Conservation (phyloP, 2,797 vertebrate species). For the Hyperoplus lanceolatus region DNA sequence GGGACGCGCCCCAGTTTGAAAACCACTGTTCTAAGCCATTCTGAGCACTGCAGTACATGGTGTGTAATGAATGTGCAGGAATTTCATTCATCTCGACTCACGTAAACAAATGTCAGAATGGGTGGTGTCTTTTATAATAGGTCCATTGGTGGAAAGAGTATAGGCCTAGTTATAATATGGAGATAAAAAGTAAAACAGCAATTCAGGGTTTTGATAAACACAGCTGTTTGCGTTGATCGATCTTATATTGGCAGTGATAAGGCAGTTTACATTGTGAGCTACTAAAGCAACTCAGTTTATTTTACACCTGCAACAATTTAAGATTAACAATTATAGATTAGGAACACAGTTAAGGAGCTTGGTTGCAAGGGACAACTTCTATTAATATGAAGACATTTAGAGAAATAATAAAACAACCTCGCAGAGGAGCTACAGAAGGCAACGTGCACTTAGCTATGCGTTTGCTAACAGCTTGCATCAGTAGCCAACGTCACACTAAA, state of each 20-base stretch:
- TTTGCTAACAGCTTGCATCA: constrained; percentile 12
- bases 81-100: not conserved
- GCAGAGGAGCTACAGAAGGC: not conserved
- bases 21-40: not conserved
- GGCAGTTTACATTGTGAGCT: not conserved
- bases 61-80: constrained; percentile 24
- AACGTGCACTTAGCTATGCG: not conserved
- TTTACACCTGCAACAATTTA: not conserved
- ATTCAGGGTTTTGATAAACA: not conserved
- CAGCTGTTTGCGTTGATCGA: not conserved
- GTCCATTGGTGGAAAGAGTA: too few relatives aligned
- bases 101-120: not conserved
- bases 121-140: too few relatives aligned
- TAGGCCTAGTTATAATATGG: too few relatives aligned
- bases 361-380: rapidly evolving
- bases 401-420: not conserved
- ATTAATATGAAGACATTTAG: too few relatives aligned
- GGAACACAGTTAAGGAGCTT: not conserved
- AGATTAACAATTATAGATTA: rapidly evolving
- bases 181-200: not conserved
- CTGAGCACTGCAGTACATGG: not conserved
- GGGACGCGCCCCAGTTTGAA: too few relatives aligned
- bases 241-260: rapidly evolving
- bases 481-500: not conserved
- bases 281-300: not conserved